Evolutionary conservation across 92 coral and sea anemone species (phyloP), one percentile per base, ranked within the genome.

Genomic region (Montipora capitata): DNA sequence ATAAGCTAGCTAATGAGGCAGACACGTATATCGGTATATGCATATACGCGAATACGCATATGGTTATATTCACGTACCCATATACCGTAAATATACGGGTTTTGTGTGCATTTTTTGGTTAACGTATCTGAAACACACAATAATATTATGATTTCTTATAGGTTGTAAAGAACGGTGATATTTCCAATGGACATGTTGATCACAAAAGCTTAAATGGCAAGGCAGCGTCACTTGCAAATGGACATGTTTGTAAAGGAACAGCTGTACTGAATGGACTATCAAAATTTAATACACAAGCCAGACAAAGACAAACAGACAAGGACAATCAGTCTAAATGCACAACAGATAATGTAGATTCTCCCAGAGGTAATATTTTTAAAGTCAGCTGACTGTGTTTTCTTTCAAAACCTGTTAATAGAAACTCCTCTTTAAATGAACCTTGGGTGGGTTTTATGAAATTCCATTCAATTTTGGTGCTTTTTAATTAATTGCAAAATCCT

Each of bases 151-250:
- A 44, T 48, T 10, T 27, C 41, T 18, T 16, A 38, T 43, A 52
- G 67, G 39, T 58, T 63, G 44, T 65, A 11, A 62, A 54, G 56
- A 85, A 79, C 62, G 74, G 78, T 74, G 10, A 16, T 57, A 42
- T 85, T 63, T 54, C 45, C 14, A 94, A 91, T 88, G 96, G 96
- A 58, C 41, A 63, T 74, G 71, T 52, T 40, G 40, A 58, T 65
- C 84, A 42, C 4, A 56, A 51, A 7, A 67, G 43, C 5, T 10
- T 38, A 8, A 52, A 90, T 15, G 80, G 80, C 20, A 63, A 43
- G 42, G 64, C 1, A n/a, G 20, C 70, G 52, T 2, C 58, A 40
- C 5, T 10, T 12, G 40, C 58, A n/a, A 72, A 72, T 83, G 87
- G 87, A 59, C 49, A 72, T 13, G 3, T 83, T 61, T 59, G 45